A percentile compares a stretch with the other conserved stretches of the same genome.
These are phyloP conservation scores for Gobiocypris rarus DNA, from an alignment of 2,113 vertebrate genomes.

Conservation along the genomic window DNA sequence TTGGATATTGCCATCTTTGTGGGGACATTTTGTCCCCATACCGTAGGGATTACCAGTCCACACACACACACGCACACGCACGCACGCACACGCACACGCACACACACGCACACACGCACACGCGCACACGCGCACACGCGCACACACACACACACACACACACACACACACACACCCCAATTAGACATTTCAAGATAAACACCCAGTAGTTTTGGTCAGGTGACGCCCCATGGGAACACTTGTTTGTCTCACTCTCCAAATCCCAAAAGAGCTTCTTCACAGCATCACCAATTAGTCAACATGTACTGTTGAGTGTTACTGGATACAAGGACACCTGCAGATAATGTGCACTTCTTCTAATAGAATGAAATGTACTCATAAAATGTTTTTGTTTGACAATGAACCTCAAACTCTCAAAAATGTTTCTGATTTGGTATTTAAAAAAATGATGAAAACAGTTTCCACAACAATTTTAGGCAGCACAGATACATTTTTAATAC, in stretches of 20 bases:
- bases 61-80: neutral
- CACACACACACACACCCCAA: slow-evolving; percentile 14
- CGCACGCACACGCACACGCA: no score
- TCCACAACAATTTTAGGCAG: no score
- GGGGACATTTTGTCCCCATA: no score
- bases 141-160: no score
- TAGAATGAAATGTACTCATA: neutral
- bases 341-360: neutral
- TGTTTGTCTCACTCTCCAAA: slow-evolving; percentile 62
- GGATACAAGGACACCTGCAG: slow-evolving; percentile 41
- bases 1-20: no score
- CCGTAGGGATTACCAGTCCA: no score
- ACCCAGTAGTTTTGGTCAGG: slow-evolving; percentile 61
- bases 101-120: no score
- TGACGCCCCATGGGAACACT: slow-evolving; percentile 56
- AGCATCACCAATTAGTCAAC: slow-evolving; percentile 61
- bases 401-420: neutral
- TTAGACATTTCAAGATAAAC: slow-evolving; percentile 66
- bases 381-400: neutral
- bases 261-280: slow-evolving; percentile 56
- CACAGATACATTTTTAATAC: no score
- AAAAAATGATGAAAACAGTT: no score
- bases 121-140: no score
- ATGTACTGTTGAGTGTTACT: slow-evolving; percentile 12
- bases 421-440: no score